These are phyloP conservation scores for Actinernus sp. DNA, from an alignment of 92 coral and sea anemone species.

Conservation along the genomic window DNA sequence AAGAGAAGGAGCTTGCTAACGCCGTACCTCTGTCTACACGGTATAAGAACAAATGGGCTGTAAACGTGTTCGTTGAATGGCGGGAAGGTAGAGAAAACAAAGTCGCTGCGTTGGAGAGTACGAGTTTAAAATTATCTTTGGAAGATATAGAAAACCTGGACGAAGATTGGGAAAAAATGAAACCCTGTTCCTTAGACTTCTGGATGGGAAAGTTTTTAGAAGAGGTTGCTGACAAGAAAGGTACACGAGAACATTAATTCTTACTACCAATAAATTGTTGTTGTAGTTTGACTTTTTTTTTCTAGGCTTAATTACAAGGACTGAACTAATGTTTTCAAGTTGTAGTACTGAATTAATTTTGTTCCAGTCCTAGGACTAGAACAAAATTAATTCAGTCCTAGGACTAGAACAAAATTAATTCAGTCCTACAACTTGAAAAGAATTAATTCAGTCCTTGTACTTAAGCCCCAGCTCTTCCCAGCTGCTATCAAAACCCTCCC, in stretches of 20 bases:
- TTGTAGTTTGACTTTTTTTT: too few species aligned
- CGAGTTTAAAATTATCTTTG: not conserved
- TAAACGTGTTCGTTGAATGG: slow-evolving; percentile 13
- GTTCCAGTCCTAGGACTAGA: too few species aligned
- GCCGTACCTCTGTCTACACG: slow-evolving; percentile 14
- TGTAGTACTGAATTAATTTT: too few species aligned
- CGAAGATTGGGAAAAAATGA: slow-evolving; percentile 1
- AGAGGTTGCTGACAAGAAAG: slow-evolving; percentile 11
- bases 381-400: too few species aligned
- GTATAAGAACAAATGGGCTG: slow-evolving; percentile 19
- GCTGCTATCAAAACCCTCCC: too few species aligned
- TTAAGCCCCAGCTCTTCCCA: too few species aligned
- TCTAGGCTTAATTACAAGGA: too few species aligned
- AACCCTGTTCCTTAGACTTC: not conserved
- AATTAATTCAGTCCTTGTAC: too few species aligned
- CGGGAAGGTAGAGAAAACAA: not conserved
- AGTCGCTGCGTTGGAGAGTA: not conserved
- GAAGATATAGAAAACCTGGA: slow-evolving; percentile 2
- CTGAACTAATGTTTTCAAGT: too few species aligned
- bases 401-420: too few species aligned
- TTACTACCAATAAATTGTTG: too few species aligned
- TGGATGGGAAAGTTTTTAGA: slow-evolving; percentile 5
- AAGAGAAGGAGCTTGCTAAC: not conserved
- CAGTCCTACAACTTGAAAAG: too few species aligned
- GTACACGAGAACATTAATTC: not conserved